These are phyloP conservation scores for Caenorhabditis doughertyi DNA, from an alignment of 2,888 invertebrate genomes.

Conservation along the genomic window DNA sequence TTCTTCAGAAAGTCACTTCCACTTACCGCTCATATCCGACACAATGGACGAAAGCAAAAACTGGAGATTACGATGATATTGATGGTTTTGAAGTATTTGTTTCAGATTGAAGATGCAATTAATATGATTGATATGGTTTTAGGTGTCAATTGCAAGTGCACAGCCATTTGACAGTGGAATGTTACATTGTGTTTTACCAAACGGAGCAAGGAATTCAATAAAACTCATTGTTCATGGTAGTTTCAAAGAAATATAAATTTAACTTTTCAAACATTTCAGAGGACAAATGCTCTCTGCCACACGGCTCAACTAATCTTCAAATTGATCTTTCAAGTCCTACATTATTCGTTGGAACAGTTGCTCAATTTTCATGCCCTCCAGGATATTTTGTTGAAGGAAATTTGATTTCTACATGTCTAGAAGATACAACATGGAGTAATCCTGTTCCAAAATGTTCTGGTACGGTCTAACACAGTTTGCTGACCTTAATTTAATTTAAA, in stretches of 20 bases:
- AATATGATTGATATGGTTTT: neutral
- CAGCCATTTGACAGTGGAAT: conserved; percentile 90
- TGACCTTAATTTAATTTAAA: neutral
- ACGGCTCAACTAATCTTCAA: conserved; percentile 67
- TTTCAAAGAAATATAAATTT: neutral
- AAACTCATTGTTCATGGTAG: conserved; percentile 71
- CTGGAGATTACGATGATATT: conserved; percentile 65
- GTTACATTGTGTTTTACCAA: conserved; percentile 91
- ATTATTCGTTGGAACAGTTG: conserved; percentile 75
- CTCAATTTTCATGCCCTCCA: conserved; percentile 79
- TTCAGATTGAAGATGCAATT: neutral
- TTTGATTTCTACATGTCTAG: conserved; percentile 89
- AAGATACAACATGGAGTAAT: conserved; percentile 95
- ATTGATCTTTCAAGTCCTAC: conserved; percentile 71
- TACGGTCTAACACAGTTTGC: conserved; percentile 82
- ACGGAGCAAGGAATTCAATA: conserved; percentile 86
- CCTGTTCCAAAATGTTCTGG: conserved; percentile 93
- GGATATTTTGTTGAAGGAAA: conserved; percentile 81
- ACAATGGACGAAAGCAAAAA: conserved; percentile 75
- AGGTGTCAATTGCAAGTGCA: conserved; percentile 89
- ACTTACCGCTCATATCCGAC: conserved; percentile 81
- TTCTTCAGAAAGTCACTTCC: conserved; percentile 79
- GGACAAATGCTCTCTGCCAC: conserved; percentile 73
- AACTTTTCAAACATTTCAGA: conserved; percentile 62
- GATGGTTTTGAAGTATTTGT: conserved; percentile 76